These are phyloP conservation scores for Engraulis encrasicolus DNA, from an alignment of 2,113 vertebrate genomes.

Conservation along the genomic window DNA sequence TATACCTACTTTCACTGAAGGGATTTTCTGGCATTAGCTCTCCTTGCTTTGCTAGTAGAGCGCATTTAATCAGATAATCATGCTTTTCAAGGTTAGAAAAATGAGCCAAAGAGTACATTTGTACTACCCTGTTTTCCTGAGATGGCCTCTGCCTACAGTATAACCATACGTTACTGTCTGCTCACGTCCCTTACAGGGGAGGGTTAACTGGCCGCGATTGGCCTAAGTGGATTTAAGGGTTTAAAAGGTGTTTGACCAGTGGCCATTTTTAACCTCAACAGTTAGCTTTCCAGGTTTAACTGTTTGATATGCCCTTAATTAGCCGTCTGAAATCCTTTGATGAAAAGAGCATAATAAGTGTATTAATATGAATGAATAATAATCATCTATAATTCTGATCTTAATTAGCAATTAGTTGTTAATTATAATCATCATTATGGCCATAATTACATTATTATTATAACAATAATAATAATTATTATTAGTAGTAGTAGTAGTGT, in stretches of 20 bases:
- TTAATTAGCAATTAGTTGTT: no score
- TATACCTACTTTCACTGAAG: background rate
- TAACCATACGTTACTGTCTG: background rate
- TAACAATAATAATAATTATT: no score
- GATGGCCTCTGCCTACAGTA: background rate
- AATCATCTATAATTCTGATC: no score
- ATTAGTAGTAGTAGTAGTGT: no score
- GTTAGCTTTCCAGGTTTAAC: background rate
- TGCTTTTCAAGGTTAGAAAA: background rate
- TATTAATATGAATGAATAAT: no score
- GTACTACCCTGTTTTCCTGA: background rate
- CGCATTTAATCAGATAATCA: background rate
- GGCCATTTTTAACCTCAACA: conserved; percentile 51
- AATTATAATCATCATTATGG: no score
- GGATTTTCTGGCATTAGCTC: background rate
- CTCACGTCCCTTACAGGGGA: background rate
- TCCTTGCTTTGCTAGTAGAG: background rate
- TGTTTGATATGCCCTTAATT: background rate
- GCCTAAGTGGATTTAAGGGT: background rate
- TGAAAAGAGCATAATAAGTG: no score
- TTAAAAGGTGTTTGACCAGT: background rate
- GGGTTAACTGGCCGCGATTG: background rate
- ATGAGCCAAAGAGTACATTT: background rate
- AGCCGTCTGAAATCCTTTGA: no score
- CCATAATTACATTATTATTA: no score